Percentiles rank a stretch among this genome's conserved stretches.
These are phyloP conservation scores for Eupithecia exiguata DNA, from an alignment of 2,888 invertebrate species.

Conservation along the genomic window DNA sequence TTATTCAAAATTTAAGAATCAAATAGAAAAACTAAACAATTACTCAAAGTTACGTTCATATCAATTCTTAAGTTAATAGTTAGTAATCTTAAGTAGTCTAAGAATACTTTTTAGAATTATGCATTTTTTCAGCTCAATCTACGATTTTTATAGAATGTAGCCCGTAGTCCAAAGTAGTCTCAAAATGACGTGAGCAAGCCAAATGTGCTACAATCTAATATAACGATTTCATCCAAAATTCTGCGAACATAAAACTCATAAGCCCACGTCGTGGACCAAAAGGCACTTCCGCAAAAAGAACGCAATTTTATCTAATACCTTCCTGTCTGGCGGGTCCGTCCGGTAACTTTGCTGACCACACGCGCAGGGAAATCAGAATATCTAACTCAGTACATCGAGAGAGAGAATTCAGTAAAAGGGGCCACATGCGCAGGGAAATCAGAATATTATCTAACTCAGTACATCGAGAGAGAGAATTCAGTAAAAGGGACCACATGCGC, in stretches of 20 bases:
- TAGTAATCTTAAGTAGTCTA: too few relatives aligned
- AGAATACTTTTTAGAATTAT: too few relatives aligned
- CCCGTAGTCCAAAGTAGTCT: background rate
- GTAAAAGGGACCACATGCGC: slow-evolving; percentile 6
- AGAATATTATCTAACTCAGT: too few relatives aligned
- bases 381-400: background rate
- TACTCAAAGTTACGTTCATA: too few relatives aligned
- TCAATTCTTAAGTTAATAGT: too few relatives aligned
- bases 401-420: background rate
- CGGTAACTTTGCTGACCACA: slow-evolving; percentile 11
- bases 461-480: too few relatives aligned
- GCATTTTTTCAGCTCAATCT: too few relatives aligned
- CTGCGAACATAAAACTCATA: background rate
- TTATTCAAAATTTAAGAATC: too few relatives aligned
- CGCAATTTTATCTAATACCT: slow-evolving; percentile 14
- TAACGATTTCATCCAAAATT: background rate
- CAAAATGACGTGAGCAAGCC: background rate
- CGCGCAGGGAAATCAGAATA: background rate
- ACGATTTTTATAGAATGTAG: background rate
- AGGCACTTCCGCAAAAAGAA: background rate
- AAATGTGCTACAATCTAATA: background rate
- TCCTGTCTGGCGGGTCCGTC: background rate
- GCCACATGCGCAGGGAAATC: too few relatives aligned
- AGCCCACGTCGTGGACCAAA: background rate
- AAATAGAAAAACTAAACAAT: too few relatives aligned